Conservation (phyloP, 2,113 vertebrate species). For the Platichthys stellatus region DNA sequence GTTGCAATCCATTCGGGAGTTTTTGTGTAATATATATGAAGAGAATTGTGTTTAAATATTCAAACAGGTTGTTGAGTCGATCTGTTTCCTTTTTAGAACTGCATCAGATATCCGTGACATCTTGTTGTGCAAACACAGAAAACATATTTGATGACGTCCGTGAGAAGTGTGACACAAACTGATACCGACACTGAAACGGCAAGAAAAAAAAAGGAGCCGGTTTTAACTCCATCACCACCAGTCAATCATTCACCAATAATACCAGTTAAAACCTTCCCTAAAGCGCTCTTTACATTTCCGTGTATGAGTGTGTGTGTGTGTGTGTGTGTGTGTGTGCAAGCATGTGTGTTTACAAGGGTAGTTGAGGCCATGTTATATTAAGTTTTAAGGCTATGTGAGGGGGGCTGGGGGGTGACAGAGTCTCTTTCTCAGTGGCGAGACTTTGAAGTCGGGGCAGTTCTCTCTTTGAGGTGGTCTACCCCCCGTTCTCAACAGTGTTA, state of each 20-base stretch:
- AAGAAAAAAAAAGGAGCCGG: background rate
- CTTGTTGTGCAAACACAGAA: background rate
- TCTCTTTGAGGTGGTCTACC: slow-evolving; percentile 78
- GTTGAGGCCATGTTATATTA: slow-evolving; percentile 65
- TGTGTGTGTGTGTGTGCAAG: slow-evolving; percentile 26
- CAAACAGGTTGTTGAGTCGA: background rate
- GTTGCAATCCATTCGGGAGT: no score
- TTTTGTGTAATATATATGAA: no score
- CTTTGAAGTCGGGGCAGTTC: slow-evolving; percentile 78
- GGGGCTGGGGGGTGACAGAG: slow-evolving; percentile 39
- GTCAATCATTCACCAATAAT: slow-evolving; percentile 76
- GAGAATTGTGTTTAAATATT: no score
- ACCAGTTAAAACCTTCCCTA: slow-evolving; percentile 56
- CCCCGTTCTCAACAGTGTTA: slow-evolving; percentile 71
- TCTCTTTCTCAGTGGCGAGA: slow-evolving; percentile 60
- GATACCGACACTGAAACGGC: slow-evolving; percentile 6
- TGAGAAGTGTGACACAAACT: background rate
- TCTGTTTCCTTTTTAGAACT: no score
- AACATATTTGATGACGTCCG: slow-evolving; percentile 2
- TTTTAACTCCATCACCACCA: slow-evolving; percentile 36
- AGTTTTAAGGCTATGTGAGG: slow-evolving; percentile 52
- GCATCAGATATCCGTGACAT: background rate
- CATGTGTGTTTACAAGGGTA: slow-evolving; percentile 61
- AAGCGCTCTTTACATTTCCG: slow-evolving; percentile 48
- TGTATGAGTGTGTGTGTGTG: slow-evolving; percentile 20